Conservation (phyloP, 2,113 vertebrate species). For the Camelus dromedarius region DNA sequence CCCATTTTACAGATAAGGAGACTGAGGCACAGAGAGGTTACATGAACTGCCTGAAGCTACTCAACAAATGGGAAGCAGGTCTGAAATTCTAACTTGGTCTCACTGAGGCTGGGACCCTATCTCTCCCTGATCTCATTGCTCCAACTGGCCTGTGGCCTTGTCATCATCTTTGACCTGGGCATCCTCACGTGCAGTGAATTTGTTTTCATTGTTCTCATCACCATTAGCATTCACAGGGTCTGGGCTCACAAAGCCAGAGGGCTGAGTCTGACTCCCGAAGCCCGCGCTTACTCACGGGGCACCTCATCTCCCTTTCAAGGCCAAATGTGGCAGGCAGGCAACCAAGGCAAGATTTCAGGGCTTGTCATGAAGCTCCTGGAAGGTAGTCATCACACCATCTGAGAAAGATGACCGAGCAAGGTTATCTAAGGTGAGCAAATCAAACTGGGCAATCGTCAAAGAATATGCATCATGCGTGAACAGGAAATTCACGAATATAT, state of each 20-base stretch:
- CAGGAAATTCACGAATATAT: fast-evolving
- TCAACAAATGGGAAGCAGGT: not conserved
- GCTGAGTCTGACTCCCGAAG: not conserved
- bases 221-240: not conserved
- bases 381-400: not conserved
- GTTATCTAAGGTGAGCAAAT: not conserved
- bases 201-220: not conserved
- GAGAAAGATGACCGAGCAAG: not conserved
- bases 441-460: not conserved
- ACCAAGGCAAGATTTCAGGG: not conserved
- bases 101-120: not conserved
- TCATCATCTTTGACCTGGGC: fast-evolving
- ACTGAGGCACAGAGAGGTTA: not conserved
- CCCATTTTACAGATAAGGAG: not conserved
- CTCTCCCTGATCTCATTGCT: not conserved
- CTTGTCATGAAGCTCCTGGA: not conserved
- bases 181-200: fast-evolving
- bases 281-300: not conserved
- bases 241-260: not conserved
- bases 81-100: not conserved
- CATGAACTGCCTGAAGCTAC: not conserved
- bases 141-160: fast-evolving
- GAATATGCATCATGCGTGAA: fast-evolving
- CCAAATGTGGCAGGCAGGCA: not conserved
- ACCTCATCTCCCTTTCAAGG: not conserved